Evolutionary conservation across 2,113 vertebrate genomes (phyloP).

Genomic region (Euleptes europaea): DNA sequence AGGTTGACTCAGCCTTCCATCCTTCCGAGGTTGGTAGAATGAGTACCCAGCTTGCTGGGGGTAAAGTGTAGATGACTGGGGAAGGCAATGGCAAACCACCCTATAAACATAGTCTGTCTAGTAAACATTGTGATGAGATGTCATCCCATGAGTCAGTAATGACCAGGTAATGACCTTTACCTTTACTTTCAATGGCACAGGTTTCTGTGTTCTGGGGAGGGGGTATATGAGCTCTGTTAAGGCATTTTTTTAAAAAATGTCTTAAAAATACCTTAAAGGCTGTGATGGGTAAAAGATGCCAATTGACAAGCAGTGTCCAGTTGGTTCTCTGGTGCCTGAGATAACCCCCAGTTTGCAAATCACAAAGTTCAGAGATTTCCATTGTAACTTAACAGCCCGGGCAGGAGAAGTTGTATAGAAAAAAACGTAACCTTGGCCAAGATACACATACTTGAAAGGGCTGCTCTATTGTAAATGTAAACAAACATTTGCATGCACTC

Average conservation of each 20-base stretch:
- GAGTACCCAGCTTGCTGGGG: too few relatives aligned
- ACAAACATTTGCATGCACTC: neutral
- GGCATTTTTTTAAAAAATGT: neutral
- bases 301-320: neutral
- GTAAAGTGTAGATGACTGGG: too few relatives aligned
- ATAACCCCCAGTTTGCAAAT: constrained; percentile 1
- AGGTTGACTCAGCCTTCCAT: too few relatives aligned
- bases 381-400: neutral
- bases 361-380: neutral
- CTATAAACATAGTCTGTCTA: too few relatives aligned
- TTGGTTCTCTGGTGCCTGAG: neutral
- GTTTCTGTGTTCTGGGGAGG: neutral
- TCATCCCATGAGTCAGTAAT: too few relatives aligned
- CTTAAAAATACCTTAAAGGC: neutral
- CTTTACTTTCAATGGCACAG: neutral
- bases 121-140: too few relatives aligned
- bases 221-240: neutral
- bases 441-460: constrained; percentile 2
- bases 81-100: too few relatives aligned
- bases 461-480: constrained; percentile 1
- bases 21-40: too few relatives aligned
- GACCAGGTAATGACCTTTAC: too few relatives aligned
- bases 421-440: neutral
- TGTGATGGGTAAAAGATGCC: neutral
- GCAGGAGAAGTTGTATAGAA: neutral